Base-by-base conservation (phyloP, 2,888 invertebrate species). In the Caenorhabditis sp. region DNA sequence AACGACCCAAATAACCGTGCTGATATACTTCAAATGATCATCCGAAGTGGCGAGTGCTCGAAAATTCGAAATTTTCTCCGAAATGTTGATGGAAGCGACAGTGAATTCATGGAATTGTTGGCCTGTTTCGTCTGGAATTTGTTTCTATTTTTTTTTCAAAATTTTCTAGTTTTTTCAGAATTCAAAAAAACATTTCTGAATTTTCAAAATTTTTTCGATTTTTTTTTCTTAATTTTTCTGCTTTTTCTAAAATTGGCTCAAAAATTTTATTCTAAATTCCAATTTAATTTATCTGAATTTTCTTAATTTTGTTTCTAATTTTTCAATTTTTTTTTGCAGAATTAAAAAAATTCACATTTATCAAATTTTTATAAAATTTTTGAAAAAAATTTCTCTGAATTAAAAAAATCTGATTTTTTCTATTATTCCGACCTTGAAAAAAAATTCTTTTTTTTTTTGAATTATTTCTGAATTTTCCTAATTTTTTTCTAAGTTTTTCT, bases 51-150 rank as follows among this genome's bases (percentile, higher is more conserved):
- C 76, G 28, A 50, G 37, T 1, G 40, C 67, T 4, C 44, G 2
- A 4, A 67, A 76, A 51, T 76, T 76, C 24, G 61, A 53, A 40
- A 76, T 55, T 24, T 76, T 76, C 5, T 76, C 76, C n/a, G 76
- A 61, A 1, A 76, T 13, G 26, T 67, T 61, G 20, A 61, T 28
- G 24, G 51, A 60, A 13, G 74, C 60, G 20, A 26, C 24, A 0
- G 60, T 44, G 35, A 76, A 76, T 1, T 76, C 76, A 5, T 44
- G 60, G 37, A 28, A 61, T 13, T 51, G 8, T n/a, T 67, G 61
- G 11, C 28, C 13, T 8, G 40, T 20, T 0, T 61, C 60, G 5
- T 32, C 76, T 74, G 65, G 9, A 72, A 51, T 44, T 32, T 32
- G 4, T 32, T 32, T 32, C 9, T 9, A 32, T 4, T 6, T 32